Evolutionary conservation across 2,113 vertebrate species (phyloP).

Genomic region (Phyllostomus hastatus): DNA sequence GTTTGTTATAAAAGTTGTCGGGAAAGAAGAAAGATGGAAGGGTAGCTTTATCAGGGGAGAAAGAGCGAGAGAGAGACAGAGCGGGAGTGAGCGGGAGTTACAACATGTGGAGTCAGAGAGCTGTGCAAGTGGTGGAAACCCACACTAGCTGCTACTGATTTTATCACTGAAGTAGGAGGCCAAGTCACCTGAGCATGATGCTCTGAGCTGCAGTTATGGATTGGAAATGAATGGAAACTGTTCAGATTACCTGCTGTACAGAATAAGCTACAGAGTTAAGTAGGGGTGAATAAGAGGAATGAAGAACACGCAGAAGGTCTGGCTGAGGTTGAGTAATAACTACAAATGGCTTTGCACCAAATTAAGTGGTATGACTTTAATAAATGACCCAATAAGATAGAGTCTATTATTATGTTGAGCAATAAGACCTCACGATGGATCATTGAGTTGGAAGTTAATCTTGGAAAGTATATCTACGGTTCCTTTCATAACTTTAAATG

Average conservation of each 20-base stretch:
- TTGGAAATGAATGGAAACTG: neutral
- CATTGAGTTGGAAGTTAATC: slow-evolving; percentile 55
- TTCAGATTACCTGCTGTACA: neutral
- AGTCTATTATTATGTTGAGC: slow-evolving; percentile 49
- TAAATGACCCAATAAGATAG: slow-evolving; percentile 49
- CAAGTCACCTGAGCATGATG: neutral
- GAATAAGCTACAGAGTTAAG: neutral
- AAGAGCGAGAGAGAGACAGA: neutral
- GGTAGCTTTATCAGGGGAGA: neutral
- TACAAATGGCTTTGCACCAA: neutral
- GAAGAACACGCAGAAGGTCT: neutral
- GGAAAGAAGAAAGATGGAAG: neutral
- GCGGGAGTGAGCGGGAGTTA: too few relatives aligned
- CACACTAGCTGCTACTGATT: neutral
- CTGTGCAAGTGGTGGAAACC: neutral
- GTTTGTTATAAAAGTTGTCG: neutral
- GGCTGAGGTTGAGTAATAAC: slow-evolving; percentile 8
- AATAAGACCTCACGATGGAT: slow-evolving; percentile 57
- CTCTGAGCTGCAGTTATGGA: neutral
- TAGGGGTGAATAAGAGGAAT: neutral
- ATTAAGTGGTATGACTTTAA: slow-evolving; percentile 57
- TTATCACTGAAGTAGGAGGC: neutral
- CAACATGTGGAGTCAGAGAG: neutral
- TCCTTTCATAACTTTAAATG: slow-evolving; percentile 46
- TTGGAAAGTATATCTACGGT: slow-evolving; percentile 35